A percentile compares a stretch with the other conserved stretches of the same genome.
Conservation (phyloP, 2,797 vertebrate genomes). For the Kryptopterus vitreolus region DNA sequence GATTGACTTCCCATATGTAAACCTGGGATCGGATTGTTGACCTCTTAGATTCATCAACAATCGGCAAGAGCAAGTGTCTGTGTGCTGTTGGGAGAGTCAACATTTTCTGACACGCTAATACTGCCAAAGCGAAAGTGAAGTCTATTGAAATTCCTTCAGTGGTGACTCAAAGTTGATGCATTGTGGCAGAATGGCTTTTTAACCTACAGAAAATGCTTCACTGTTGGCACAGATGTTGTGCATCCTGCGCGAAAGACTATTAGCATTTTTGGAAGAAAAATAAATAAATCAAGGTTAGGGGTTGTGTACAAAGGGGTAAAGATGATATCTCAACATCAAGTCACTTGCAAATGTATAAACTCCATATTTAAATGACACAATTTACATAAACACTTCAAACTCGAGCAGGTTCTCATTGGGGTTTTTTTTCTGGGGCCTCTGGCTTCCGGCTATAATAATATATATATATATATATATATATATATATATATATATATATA, state of each 20-base stretch:
- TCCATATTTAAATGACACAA: not conserved
- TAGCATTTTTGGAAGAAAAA: not conserved
- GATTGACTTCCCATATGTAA: slow-evolving; percentile 61
- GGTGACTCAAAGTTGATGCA: slow-evolving; percentile 14
- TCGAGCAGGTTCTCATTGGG: not conserved
- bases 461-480: no score
- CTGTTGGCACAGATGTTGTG: not conserved
- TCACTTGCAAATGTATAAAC: not conserved
- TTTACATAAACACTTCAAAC: no score
- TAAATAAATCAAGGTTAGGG: not conserved
- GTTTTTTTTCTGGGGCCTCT: not conserved
- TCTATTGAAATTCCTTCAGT: slow-evolving; percentile 43
- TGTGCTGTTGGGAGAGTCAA: slow-evolving; percentile 61
- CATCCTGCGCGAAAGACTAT: not conserved
- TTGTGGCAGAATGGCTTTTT: slow-evolving; percentile 23
- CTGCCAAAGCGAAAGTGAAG: slow-evolving; percentile 44
- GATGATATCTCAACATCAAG: not conserved
- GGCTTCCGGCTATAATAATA: not conserved
- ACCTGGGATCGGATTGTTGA: slow-evolving; percentile 54
- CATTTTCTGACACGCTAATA: slow-evolving; percentile 59
- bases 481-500: no score
- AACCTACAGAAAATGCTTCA: not conserved
- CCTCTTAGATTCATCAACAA: slow-evolving; percentile 52
- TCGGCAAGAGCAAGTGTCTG: slow-evolving; percentile 34
- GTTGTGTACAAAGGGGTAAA: not conserved